These are phyloP conservation scores for Habroteleia sp. DNA, from an alignment of 2,888 invertebrate species.

Conservation along the genomic window DNA sequence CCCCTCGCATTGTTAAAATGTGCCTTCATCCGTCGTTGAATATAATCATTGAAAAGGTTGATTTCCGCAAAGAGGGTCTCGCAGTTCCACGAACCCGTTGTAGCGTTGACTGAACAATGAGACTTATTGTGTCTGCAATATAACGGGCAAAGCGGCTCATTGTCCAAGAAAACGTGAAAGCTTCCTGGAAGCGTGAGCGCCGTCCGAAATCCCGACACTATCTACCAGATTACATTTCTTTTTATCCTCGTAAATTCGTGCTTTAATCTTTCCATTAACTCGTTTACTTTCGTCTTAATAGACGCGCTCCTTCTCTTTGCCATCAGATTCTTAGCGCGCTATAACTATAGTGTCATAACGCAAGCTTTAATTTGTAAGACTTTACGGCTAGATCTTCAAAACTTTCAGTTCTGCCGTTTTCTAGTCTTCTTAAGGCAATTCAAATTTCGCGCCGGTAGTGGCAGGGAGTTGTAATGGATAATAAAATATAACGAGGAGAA, in stretches of 20 bases:
- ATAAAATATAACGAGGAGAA: too few relatives aligned
- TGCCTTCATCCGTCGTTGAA: constrained; percentile 53
- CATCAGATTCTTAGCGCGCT: background rate
- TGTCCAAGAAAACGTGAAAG: constrained; percentile 69
- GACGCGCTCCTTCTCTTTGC: constrained; percentile 1
- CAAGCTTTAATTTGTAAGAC: too few relatives aligned
- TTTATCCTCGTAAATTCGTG: constrained; percentile 29
- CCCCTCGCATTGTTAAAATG: constrained; percentile 22
- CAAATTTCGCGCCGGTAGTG: too few relatives aligned
- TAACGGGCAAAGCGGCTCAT: constrained; percentile 69
- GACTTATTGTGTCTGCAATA: constrained; percentile 69
- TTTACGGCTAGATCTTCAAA: too few relatives aligned
- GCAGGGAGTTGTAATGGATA: too few relatives aligned
- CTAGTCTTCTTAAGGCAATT: too few relatives aligned
- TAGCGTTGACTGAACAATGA: constrained; percentile 67
- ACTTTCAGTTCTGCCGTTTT: too few relatives aligned
- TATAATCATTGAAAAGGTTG: constrained; percentile 64
- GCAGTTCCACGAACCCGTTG: constrained; percentile 63
- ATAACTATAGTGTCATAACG: too few relatives aligned
- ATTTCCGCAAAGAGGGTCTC: constrained; percentile 66
- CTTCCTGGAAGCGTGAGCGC: constrained; percentile 66
- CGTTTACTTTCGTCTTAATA: constrained; percentile 27
- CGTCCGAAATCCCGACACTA: constrained; percentile 45
- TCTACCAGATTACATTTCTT: constrained; percentile 50
- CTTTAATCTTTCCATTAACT: constrained; percentile 51